A percentile compares a stretch with the other conserved stretches of the same genome.
Evolutionary conservation across 2,113 vertebrate genomes (phyloP).

Genomic region (Chaetorhynchus papuensis): DNA sequence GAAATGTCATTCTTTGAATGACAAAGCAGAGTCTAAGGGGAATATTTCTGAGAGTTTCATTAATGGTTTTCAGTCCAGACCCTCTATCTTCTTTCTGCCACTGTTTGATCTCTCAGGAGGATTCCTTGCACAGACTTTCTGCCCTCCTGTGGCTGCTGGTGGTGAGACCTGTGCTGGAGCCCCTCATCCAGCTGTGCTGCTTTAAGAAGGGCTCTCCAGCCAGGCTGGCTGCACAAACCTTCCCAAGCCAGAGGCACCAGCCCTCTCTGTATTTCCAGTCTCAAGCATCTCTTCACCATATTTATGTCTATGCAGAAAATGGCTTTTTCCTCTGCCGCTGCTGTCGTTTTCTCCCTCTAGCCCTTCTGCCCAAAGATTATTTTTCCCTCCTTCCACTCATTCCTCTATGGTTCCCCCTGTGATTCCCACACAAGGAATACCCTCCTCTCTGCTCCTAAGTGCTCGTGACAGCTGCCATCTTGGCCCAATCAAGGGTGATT

Average conservation of each 20-base stretch:
- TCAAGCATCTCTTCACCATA: not conserved
- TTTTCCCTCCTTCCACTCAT: not conserved
- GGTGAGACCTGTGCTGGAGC: not conserved
- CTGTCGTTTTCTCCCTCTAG: not conserved
- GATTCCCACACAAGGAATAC: not conserved
- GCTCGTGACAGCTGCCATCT: conserved; percentile 56
- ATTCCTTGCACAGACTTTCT: not conserved
- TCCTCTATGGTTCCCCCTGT: not conserved
- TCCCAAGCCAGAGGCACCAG: not conserved
- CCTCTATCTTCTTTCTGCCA: not conserved
- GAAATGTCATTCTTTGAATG: not conserved
- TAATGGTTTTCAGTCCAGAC: not conserved
- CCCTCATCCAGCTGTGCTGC: not conserved
- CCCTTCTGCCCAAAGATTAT: not conserved
- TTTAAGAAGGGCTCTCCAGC: not conserved
- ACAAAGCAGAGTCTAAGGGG: not conserved
- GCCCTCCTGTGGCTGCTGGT: not conserved
- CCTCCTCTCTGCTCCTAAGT: not conserved
- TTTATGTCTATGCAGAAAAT: not conserved
- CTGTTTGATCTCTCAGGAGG: not conserved
- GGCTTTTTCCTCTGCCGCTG: rapidly evolving
- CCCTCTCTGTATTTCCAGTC: not conserved
- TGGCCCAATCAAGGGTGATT: conserved; percentile 56
- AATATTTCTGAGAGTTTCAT: not conserved
- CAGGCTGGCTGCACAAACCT: not conserved